Conservation (phyloP, 2,797 vertebrate species). For the Pitangus sulphuratus region DNA sequence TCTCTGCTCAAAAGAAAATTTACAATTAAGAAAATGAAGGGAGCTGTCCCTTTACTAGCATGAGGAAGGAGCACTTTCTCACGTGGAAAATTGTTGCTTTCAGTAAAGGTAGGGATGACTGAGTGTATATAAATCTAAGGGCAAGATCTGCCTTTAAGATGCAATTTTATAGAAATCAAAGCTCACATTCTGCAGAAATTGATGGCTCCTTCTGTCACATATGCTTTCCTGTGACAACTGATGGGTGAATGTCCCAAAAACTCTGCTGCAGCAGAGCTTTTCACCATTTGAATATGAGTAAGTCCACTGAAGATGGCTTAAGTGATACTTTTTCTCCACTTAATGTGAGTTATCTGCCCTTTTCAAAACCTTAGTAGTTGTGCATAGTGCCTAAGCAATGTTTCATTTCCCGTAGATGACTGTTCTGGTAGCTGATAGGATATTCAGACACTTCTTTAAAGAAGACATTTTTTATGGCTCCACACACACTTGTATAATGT, state of each 20-base stretch:
- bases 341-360: no score
- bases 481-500: background rate
- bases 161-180: background rate
- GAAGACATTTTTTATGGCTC: background rate
- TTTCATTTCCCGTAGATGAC: background rate
- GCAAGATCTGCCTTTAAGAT: background rate
- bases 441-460: background rate
- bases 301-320: background rate
- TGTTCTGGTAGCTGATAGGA: background rate
- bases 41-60: rapidly evolving
- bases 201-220: background rate
- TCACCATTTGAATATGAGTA: background rate
- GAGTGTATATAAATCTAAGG: background rate
- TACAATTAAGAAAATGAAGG: background rate
- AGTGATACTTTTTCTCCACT: background rate
- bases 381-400: background rate
- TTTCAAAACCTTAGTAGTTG: background rate
- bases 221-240: background rate
- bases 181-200: background rate
- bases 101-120: background rate
- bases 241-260: background rate
- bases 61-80: background rate
- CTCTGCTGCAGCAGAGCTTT: background rate
- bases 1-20: background rate
- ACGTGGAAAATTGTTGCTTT: background rate